These are phyloP conservation scores for Darevskia mixta DNA, from an alignment of 2,797 vertebrate genomes.

Conservation along the genomic window DNA sequence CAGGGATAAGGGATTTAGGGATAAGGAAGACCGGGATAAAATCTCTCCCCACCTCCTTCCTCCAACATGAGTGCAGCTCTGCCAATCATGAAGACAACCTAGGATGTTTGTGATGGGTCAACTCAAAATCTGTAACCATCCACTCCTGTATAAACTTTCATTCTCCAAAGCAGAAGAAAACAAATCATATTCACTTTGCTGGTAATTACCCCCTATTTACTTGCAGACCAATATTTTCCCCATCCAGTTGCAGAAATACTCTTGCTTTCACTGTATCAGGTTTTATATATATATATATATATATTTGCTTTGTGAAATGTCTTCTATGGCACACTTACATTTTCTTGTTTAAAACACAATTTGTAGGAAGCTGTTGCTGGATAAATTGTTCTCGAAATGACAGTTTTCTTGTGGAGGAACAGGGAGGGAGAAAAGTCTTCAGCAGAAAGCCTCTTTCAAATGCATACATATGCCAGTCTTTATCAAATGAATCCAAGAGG, in stretches of 20 bases:
- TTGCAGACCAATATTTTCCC: not conserved
- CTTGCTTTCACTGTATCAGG: not conserved
- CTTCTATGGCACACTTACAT: not conserved
- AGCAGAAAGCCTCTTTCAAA: slow-evolving; percentile 7
- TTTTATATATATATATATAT: not conserved
- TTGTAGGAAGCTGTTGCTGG: slow-evolving; percentile 1
- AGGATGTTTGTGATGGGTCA: not conserved
- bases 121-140: not conserved
- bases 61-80: too few species aligned
- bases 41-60: too few species aligned
- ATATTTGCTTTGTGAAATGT: not conserved
- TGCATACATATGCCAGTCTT: slow-evolving; percentile 11
- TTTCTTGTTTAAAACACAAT: slow-evolving; percentile 20
- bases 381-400: slow-evolving; percentile 32
- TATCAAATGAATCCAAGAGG: slow-evolving; percentile 4
- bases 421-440: not conserved
- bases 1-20: too few species aligned
- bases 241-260: not conserved
- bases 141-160: not conserved
- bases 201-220: not conserved
- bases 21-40: too few species aligned
- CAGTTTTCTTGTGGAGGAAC: not conserved
- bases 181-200: not conserved
- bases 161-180: slow-evolving; percentile 3
- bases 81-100: not conserved